Conservation (phyloP, 2,113 vertebrate genomes). For the Gallinago undulata region DNA sequence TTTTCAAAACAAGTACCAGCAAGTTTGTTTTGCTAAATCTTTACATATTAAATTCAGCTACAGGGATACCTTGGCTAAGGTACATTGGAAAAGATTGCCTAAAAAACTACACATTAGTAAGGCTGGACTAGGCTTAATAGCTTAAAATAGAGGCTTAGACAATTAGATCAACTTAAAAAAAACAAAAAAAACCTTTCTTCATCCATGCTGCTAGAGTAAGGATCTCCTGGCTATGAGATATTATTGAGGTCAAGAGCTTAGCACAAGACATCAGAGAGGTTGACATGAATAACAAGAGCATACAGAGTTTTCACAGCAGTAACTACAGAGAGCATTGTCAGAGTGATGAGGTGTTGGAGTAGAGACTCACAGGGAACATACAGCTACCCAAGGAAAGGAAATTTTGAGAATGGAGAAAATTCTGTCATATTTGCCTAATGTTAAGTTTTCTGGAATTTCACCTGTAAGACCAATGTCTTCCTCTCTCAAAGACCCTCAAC, state of each 20-base stretch:
- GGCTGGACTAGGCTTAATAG: not conserved
- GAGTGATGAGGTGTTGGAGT: not conserved
- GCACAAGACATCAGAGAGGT: not conserved
- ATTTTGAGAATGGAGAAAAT: not conserved
- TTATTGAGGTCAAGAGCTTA: not conserved
- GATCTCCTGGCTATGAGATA: not conserved
- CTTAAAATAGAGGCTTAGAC: not conserved
- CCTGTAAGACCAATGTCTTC: not conserved
- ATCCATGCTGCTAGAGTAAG: not conserved
- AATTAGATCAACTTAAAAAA: not conserved
- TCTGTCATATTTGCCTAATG: not conserved
- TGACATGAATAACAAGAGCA: not conserved
- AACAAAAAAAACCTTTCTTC: fast-evolving
- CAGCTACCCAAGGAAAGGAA: not conserved
- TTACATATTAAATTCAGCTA: not conserved
- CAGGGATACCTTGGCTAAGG: not conserved
- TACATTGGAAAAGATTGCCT: not conserved
- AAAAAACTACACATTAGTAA: not conserved
- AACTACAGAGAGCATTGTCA: not conserved
- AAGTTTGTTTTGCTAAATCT: constrained; percentile 6
- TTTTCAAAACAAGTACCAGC: not conserved
- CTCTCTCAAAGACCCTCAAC: not conserved
- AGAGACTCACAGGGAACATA: not conserved
- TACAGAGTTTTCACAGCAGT: not conserved
- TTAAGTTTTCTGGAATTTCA: not conserved